phyloP scores from a whole-genome alignment of 1,140 invertebrate genomes.

The Caenorhabditis inopinata region DNA sequence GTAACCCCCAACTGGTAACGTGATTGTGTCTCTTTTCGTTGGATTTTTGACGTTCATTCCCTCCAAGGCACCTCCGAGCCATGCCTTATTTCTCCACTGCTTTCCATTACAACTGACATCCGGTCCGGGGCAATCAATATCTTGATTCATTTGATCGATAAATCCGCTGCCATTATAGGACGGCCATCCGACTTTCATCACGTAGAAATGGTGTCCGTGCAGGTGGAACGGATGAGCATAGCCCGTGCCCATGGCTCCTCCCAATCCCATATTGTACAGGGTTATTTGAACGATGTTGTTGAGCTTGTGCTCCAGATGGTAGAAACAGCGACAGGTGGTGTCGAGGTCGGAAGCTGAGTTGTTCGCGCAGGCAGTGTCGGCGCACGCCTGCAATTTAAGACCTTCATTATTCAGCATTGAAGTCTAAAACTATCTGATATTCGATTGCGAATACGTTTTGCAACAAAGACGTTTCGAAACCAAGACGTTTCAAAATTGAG shows the following conservation, averaged over 20 bases:
- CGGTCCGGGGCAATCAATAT: slow-evolving; percentile 29
- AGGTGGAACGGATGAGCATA: slow-evolving; percentile 63
- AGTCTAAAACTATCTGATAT: too few species aligned
- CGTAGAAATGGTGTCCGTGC: slow-evolving; percentile 61
- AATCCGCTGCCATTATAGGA: slow-evolving; percentile 31
- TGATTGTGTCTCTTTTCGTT: slow-evolving; percentile 32
- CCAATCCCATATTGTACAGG: slow-evolving; percentile 65
- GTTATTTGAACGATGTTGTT: slow-evolving; percentile 60
- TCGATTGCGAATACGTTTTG: too few species aligned
- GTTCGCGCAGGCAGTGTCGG: not conserved
- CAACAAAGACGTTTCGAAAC: too few species aligned
- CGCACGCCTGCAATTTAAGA: slow-evolving; percentile 18
- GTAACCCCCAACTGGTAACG: slow-evolving; percentile 39
- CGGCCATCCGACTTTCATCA: slow-evolving; percentile 58
- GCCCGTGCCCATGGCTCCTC: slow-evolving; percentile 52
- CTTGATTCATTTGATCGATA: slow-evolving; percentile 37
- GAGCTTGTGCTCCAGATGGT: slow-evolving; percentile 56
- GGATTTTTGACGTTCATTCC: slow-evolving; percentile 42
- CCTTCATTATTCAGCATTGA: too few species aligned
- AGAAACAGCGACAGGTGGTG: slow-evolving; percentile 57
- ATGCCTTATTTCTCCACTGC: slow-evolving; percentile 7
- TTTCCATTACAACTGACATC: slow-evolving; percentile 26
- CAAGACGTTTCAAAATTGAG: too few species aligned
- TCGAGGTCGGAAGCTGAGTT: slow-evolving; percentile 42
- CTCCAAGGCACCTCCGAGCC: slow-evolving; percentile 11